phyloP scores from a whole-genome alignment of 1,140 invertebrate genomes.

The Drosophila watanabei region DNA sequence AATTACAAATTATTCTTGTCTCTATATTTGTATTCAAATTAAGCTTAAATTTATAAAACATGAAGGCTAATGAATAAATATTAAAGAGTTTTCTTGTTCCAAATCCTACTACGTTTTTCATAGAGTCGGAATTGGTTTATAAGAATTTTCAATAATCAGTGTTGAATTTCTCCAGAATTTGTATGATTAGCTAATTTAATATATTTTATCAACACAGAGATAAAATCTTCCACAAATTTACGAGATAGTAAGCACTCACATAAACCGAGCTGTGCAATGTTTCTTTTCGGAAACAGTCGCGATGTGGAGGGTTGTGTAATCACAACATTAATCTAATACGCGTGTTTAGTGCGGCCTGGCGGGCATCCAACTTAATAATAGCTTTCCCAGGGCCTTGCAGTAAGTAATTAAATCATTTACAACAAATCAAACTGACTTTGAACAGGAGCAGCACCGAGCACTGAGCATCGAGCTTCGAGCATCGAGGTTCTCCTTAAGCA shows the following conservation, averaged over 20 bases:
- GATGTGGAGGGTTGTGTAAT: slow-evolving; percentile 44
- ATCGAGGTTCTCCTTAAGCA: slow-evolving; percentile 21
- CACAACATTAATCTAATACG: slow-evolving; percentile 75
- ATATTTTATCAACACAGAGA: background rate
- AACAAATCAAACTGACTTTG: slow-evolving; percentile 59
- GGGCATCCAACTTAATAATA: slow-evolving; percentile 68
- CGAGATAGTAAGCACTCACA: background rate
- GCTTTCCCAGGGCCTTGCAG: slow-evolving; percentile 54
- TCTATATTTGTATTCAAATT: too few species aligned
- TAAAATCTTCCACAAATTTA: background rate
- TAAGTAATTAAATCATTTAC: slow-evolving; percentile 75
- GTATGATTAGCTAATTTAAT: too few species aligned
- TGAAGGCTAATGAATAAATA: too few species aligned
- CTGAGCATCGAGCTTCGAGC: background rate
- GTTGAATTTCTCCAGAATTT: too few species aligned
- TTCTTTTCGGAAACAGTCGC: background rate
- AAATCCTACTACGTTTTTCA: too few species aligned
- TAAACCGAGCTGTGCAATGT: background rate
- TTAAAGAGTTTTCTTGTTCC: too few species aligned
- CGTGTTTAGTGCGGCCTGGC: slow-evolving; percentile 55
- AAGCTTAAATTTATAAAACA: too few species aligned
- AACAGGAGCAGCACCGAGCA: slow-evolving; percentile 3
- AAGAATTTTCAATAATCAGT: too few species aligned
- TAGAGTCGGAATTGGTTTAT: too few species aligned
- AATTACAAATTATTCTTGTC: too few species aligned